These are phyloP conservation scores for Alethe castanea DNA, from an alignment of 2,113 vertebrate species.

Conservation along the genomic window DNA sequence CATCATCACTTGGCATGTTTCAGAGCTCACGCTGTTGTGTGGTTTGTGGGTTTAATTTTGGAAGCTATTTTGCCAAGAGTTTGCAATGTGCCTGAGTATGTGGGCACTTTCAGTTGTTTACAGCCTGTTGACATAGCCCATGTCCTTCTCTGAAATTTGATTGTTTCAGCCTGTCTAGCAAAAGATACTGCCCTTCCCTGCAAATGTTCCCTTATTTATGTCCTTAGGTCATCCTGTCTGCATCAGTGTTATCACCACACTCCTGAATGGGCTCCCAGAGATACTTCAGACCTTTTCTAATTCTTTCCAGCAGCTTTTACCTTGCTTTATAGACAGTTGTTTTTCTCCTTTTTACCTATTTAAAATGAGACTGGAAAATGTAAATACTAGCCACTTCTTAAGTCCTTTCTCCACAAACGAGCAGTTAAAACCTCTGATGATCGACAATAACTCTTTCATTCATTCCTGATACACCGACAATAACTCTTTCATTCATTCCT, in stretches of 20 bases:
- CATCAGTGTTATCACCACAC: neutral
- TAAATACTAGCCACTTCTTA: neutral
- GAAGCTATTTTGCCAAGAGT: neutral
- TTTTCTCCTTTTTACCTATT: neutral
- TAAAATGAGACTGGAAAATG: neutral
- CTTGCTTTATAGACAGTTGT: neutral
- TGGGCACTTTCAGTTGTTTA: neutral
- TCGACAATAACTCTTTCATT: neutral
- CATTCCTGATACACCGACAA: neutral
- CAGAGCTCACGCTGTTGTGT: neutral
- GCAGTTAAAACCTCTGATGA: neutral
- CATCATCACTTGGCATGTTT: neutral
- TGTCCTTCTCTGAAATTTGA: neutral
- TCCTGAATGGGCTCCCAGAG: neutral
- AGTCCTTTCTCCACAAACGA: neutral
- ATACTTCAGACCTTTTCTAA: neutral
- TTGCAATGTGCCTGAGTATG: neutral
- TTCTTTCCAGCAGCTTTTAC: neutral
- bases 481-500: neutral
- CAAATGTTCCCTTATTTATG: neutral
- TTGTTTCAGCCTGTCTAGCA: neutral
- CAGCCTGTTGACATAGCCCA: neutral
- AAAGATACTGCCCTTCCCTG: neutral
- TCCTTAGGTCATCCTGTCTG: neutral
- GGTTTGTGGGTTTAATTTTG: neutral